A percentile compares a stretch with the other conserved stretches of the same genome.
Conservation (phyloP, 2,888 invertebrate genomes). For the Tetramorium bicarinatum region DNA sequence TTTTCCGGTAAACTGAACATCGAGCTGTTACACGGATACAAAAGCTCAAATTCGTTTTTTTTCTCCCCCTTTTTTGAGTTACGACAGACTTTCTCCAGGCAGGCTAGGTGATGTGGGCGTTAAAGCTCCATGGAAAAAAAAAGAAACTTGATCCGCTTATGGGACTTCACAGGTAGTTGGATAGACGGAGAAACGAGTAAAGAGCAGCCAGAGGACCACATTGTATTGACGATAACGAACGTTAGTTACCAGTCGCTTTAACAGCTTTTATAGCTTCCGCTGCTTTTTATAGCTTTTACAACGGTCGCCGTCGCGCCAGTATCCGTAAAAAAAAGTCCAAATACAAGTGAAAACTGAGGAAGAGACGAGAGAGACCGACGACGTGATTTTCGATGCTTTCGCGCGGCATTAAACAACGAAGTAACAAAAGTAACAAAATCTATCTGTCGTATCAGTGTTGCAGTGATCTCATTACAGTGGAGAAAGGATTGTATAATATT, state of each 20-base stretch:
- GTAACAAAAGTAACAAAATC: constrained; percentile 31
- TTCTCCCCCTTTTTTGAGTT: neutral
- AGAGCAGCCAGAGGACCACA: constrained; percentile 37
- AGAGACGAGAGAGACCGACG: constrained; percentile 18
- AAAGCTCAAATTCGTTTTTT: constrained; percentile 25
- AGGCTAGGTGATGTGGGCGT: constrained; percentile 3
- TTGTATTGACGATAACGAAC: constrained; percentile 51
- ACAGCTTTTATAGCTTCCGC: constrained; percentile 49
- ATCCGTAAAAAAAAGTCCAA: constrained; percentile 40
- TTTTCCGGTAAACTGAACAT: constrained; percentile 22
- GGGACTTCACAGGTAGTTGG: constrained; percentile 38
- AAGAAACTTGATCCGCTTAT: constrained; percentile 49
- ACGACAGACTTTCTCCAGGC: constrained; percentile 6
- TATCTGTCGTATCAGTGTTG: constrained; percentile 23
- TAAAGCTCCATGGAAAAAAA: constrained; percentile 18
- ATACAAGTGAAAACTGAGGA: constrained; percentile 43
- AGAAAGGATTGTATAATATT: neutral
- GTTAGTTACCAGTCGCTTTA: constrained; percentile 55
- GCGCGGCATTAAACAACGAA: constrained; percentile 10
- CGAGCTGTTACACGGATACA: constrained; percentile 28
- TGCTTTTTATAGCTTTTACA: constrained; percentile 48
- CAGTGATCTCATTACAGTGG: constrained; percentile 13
- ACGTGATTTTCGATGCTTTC: constrained; percentile 29
- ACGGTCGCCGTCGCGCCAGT: constrained; percentile 27
- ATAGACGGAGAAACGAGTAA: constrained; percentile 45